Conservation (phyloP, 1,140 invertebrate species). For the Cydia pomonella region DNA sequence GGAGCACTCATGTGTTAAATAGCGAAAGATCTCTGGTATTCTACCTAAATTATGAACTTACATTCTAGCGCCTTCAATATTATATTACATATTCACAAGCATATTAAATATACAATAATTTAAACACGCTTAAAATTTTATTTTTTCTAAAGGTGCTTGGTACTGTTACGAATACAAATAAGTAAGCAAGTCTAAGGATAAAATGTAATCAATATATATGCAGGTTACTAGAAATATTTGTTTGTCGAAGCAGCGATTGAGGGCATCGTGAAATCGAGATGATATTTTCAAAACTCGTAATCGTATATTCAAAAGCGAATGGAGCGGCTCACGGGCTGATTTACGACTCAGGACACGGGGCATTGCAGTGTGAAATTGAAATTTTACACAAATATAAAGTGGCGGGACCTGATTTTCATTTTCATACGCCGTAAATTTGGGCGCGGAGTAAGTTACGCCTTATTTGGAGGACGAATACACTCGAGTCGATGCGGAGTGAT, state of each 20-base stretch:
- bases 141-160: too few species aligned
- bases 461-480: conserved; percentile 66
- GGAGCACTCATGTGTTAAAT: conserved; percentile 27
- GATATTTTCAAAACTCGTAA: conserved; percentile 10
- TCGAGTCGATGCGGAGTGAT: conserved; percentile 58
- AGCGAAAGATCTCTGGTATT: not conserved
- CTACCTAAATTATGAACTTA: not conserved
- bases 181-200: too few species aligned
- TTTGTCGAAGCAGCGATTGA: not conserved
- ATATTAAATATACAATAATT: too few species aligned
- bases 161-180: too few species aligned
- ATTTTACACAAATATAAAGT: conserved; percentile 57
- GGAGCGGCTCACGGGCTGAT: conserved; percentile 34
- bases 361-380: conserved; percentile 62
- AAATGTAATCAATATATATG: too few species aligned
- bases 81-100: too few species aligned
- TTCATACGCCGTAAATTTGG: conserved; percentile 51
- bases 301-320: conserved; percentile 17
- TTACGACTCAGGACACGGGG: conserved; percentile 40
- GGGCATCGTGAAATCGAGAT: not conserved
- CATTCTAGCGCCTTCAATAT: not conserved
- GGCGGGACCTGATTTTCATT: conserved; percentile 46
- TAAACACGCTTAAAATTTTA: too few species aligned
- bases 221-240: too few species aligned
- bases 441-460: conserved; percentile 61